Conservation (phyloP, 2,113 vertebrate genomes). For the Naja naja region DNA sequence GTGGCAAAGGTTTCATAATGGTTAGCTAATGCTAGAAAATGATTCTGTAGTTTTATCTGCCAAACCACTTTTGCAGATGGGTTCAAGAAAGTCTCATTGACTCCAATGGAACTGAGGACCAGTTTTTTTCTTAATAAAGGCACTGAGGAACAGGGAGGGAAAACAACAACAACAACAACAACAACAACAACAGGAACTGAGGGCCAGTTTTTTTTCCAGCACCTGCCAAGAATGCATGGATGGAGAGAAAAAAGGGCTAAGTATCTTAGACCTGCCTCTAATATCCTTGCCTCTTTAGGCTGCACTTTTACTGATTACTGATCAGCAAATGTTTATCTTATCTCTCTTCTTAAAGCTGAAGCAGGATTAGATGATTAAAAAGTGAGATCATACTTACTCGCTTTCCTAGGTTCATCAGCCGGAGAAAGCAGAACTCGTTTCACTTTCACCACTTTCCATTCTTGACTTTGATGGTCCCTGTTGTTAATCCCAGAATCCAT, state of each 20-base stretch:
- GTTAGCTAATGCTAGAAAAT: neutral
- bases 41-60: neutral
- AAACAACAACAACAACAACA: too few relatives aligned
- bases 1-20: neutral
- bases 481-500: neutral
- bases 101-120: neutral
- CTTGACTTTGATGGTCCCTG: neutral
- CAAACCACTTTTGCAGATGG: neutral
- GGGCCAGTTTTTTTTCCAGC: neutral
- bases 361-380: accelerated
- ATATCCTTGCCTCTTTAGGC: neutral
- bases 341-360: neutral
- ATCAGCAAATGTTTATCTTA: neutral
- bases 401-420: constrained; percentile 43
- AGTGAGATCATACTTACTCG: constrained; percentile 57
- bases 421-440: constrained; percentile 48
- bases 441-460: constrained; percentile 65
- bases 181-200: neutral
- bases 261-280: neutral
- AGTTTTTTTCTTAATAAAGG: neutral
- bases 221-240: neutral
- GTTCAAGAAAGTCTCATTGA: neutral
- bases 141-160: too few relatives aligned
- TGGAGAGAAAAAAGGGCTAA: neutral
- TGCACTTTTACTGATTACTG: neutral